phyloP scores from a whole-genome alignment of 2,888 invertebrate genomes.

The Drosophila melanosoma region DNA sequence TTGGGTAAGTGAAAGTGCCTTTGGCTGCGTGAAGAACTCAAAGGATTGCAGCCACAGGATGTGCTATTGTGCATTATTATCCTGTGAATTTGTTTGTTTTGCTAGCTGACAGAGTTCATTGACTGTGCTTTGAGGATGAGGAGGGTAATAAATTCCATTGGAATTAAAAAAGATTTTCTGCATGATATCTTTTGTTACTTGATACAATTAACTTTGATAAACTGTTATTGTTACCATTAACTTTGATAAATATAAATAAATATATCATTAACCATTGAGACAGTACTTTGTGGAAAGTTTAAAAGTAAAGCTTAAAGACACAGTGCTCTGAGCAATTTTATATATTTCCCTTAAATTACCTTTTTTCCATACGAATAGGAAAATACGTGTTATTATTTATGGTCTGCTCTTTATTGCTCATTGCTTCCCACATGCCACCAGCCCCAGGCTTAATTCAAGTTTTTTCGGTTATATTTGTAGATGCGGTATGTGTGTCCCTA shows the following conservation, averaged over 20 bases:
- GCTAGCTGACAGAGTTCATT: constrained; percentile 34
- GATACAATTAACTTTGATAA: neutral
- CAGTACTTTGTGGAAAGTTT: neutral
- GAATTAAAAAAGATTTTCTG: neutral
- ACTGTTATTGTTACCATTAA: neutral
- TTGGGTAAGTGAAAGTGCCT: constrained; percentile 42
- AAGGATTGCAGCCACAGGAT: constrained; percentile 18
- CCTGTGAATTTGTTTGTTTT: constrained; percentile 12
- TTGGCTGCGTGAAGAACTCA: constrained; percentile 22
- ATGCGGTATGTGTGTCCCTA: constrained; percentile 30
- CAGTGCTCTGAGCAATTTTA: neutral
- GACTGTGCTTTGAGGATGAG: constrained; percentile 21
- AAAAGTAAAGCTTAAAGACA: neutral
- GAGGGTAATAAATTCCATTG: neutral
- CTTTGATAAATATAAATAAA: neutral
- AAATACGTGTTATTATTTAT: constrained; percentile 34
- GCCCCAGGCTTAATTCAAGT: constrained; percentile 4
- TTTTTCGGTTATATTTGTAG: neutral
- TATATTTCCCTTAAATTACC: neutral
- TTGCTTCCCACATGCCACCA: constrained; percentile 3
- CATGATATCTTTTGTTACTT: neutral
- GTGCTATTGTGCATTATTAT: constrained; percentile 20
- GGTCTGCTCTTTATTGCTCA: neutral
- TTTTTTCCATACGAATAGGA: neutral
- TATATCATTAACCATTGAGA: neutral